Conservation (phyloP, 2,797 vertebrate species). For the Ctenopoma kingsleyae region DNA sequence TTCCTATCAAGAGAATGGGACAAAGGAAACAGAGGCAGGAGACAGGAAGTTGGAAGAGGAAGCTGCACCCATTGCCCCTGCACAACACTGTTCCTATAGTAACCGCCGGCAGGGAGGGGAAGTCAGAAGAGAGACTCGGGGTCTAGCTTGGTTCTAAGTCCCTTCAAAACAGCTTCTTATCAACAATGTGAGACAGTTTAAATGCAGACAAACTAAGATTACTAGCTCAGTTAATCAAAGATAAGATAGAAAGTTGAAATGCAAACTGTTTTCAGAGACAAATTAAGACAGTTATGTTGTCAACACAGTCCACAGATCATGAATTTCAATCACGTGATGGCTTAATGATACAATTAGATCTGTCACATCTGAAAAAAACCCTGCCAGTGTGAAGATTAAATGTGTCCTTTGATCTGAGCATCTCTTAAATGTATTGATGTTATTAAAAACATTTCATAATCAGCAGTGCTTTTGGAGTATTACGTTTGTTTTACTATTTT, state of each 20-base stretch:
- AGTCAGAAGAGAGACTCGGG: conserved; percentile 57
- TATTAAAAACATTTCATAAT: neutral
- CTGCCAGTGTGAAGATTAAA: too few relatives aligned
- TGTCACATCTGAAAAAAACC: neutral
- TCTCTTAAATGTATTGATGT: too few relatives aligned
- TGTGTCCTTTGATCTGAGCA: too few relatives aligned
- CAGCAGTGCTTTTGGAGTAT: neutral
- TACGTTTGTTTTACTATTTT: neutral
- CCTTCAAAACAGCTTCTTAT: conserved; percentile 56
- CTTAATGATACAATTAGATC: neutral
- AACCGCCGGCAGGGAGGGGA: conserved; percentile 76
- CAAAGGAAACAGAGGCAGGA: conserved; percentile 91
- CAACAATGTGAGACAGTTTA: conserved; percentile 15
- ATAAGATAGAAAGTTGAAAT: neutral
- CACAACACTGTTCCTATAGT: conserved; percentile 84
- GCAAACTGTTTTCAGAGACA: neutral
- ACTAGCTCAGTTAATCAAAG: neutral
- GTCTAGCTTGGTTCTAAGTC: conserved; percentile 38
- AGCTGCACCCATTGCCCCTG: conserved; percentile 91
- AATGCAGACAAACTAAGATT: neutral
- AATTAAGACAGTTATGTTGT: neutral
- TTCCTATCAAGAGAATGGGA: conserved; percentile 90
- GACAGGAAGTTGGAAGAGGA: conserved; percentile 93
- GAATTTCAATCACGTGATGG: neutral
- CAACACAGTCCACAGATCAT: neutral